A percentile compares a stretch with the other conserved stretches of the same genome.
Evolutionary conservation across 2,888 invertebrate species (phyloP).

Genomic region (Smittia aterrima): DNA sequence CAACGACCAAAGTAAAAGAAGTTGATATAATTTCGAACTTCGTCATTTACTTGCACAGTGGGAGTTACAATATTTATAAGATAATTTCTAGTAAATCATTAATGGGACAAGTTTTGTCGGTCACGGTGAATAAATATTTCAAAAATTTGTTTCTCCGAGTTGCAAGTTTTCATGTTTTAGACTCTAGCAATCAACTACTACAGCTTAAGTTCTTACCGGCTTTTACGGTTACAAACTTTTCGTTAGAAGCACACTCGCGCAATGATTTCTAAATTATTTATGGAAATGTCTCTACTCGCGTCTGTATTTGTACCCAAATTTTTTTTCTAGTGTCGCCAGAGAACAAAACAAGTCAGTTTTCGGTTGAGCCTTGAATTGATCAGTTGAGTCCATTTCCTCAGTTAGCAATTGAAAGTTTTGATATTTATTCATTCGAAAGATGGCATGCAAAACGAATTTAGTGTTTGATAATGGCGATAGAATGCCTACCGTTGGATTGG

Average conservation of each 20-base stretch:
- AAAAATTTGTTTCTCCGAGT: too few species aligned
- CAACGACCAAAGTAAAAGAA: too few species aligned
- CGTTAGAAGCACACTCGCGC: neutral
- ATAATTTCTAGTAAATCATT: too few species aligned
- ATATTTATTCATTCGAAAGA: conserved; percentile 42
- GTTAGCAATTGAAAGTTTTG: neutral
- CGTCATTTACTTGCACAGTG: too few species aligned
- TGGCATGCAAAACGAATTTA: conserved; percentile 49
- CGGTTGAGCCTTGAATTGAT: neutral
- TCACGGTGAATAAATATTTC: too few species aligned
- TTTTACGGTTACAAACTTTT: neutral
- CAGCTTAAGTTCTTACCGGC: neutral
- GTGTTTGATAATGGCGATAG: conserved; percentile 58
- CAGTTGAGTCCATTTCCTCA: neutral
- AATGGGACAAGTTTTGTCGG: too few species aligned
- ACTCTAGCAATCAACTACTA: neutral
- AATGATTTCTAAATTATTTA: neutral
- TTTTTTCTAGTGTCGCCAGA: neutral
- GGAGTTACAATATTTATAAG: too few species aligned
- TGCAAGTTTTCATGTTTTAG: too few species aligned
- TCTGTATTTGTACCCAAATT: neutral
- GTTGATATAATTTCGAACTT: too few species aligned
- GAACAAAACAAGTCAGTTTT: neutral
- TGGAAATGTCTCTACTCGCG: neutral
- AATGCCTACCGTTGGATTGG: conserved; percentile 73